Base-by-base conservation (phyloP, 2,113 vertebrate genomes). In the Strix aluco region DNA sequence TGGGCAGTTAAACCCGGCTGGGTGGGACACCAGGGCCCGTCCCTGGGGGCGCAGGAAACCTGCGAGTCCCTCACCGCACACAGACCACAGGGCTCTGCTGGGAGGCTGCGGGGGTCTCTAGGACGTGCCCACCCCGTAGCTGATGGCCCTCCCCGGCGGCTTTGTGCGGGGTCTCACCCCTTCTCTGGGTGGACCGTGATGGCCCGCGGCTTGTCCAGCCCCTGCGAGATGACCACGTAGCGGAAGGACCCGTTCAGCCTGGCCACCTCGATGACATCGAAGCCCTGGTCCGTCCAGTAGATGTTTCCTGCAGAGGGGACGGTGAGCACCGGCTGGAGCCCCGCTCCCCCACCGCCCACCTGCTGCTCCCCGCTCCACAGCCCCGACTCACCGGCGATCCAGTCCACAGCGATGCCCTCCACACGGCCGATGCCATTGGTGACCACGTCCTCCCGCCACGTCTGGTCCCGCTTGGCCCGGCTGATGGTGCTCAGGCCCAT, bases 271-370 rank as follows among this genome's bases (percentile, higher is more conserved):
- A 99, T 99, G 71, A 99, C 99, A 1, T 99, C 99, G 5, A 99
- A 99, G 81, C 99, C 99, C 97, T 99, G 99, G 91, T 99, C 99
- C 0, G 99, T 99, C 99, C 99, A 99, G 97, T 99, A 99, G 97
- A 99, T 99, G 96, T 99, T 99, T 85, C 99, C 99, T 99, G 90
- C 72, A n/a, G 65, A 84, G 55, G 81, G 42, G n/a, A 54, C 0
- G 0, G 49, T 78, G 71, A 96, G 6, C 3, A 8, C 36, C 29
- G 1, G 0, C 7, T 1, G 0, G 11, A 79, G 5, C 21, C 23
- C 29, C 0, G 0, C 5, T 36, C 17, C 10, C 12, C 2, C 0
- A 3, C 20, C 2, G 36, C 32, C 5, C 57, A 12, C 8, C 29
- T 0, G 0, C 23, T n/a, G 34, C 17, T 17, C 78, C 55, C 13